phyloP scores from a whole-genome alignment of 2,888 invertebrate species.

The Pseudoips prasinana region DNA sequence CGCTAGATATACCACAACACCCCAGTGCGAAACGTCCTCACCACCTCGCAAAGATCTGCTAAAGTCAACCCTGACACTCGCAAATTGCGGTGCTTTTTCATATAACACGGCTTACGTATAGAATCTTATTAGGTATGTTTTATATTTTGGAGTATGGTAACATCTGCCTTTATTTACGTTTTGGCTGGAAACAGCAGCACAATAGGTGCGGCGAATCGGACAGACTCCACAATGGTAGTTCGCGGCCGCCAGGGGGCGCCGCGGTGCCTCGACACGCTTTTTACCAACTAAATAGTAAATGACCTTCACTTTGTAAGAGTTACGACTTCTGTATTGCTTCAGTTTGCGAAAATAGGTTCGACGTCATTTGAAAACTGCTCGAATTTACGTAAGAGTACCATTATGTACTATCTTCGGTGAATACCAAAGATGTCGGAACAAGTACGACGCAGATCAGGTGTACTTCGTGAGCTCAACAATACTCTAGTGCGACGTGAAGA shows the following conservation, averaged over 20 bases:
- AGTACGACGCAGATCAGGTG: too few relatives aligned
- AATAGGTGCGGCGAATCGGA: constrained; percentile 72
- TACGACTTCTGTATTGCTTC: constrained; percentile 13
- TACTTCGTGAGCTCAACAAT: too few relatives aligned
- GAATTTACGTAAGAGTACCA: too few relatives aligned
- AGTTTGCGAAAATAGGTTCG: constrained; percentile 8
- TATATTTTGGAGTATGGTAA: constrained; percentile 71
- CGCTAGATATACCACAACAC: constrained; percentile 33
- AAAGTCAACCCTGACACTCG: constrained; percentile 21
- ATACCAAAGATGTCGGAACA: too few relatives aligned
- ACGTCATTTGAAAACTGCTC: too few relatives aligned
- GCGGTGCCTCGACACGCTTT: constrained; percentile 38
- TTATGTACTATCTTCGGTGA: too few relatives aligned
- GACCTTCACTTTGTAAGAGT: constrained; percentile 49
- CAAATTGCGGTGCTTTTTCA: constrained; percentile 31
- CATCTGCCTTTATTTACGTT: constrained; percentile 82
- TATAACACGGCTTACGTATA: constrained; percentile 20
- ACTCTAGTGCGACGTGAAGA: too few relatives aligned
- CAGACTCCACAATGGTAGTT: constrained; percentile 56
- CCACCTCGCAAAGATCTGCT: neutral
- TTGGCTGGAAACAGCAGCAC: constrained; percentile 72
- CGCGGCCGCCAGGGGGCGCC: constrained; percentile 34
- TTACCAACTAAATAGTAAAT: constrained; percentile 52
- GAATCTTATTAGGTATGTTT: constrained; percentile 28
- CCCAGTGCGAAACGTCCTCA: neutral